Evolutionary conservation across 1,140 invertebrate species (phyloP).

Genomic region (Teleogryllus occipitalis): DNA sequence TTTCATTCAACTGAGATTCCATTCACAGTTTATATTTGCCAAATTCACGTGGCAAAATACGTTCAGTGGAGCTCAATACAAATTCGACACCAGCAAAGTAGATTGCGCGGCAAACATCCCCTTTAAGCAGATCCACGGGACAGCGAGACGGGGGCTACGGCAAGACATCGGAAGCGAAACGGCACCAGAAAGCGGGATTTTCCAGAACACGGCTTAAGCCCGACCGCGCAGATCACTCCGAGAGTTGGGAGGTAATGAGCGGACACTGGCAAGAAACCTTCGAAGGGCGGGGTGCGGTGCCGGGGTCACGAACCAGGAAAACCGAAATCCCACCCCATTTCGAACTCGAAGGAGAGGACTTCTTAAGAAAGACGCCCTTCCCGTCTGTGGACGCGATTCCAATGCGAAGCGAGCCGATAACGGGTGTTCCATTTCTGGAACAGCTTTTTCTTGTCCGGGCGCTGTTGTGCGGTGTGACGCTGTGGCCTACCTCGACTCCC

Average conservation of each 20-base stretch:
- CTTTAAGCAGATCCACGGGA: neutral
- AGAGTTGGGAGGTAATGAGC: neutral
- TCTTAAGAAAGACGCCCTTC: neutral
- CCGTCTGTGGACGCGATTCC: neutral
- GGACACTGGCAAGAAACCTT: neutral
- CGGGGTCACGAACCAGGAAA: neutral
- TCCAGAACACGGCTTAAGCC: neutral
- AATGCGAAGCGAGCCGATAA: neutral
- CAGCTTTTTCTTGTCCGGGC: neutral
- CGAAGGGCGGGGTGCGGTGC: neutral
- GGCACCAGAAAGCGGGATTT: neutral
- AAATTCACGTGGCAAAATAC: too few species aligned
- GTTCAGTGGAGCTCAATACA: too few species aligned
- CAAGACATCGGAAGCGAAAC: neutral
- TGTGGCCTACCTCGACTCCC: neutral
- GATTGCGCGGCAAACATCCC: neutral
- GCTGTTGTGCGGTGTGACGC: neutral
- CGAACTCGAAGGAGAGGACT: neutral
- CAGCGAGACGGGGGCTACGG: neutral
- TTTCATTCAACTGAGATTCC: too few species aligned
- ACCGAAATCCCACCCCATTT: neutral
- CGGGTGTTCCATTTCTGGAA: neutral
- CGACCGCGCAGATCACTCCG: neutral
- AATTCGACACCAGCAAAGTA: neutral
- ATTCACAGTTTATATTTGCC: too few species aligned